Percentiles rank a stretch among this genome's conserved stretches.
Evolutionary conservation across 2,888 invertebrate species (phyloP).

Genomic region (Stegophylla sp.): DNA sequence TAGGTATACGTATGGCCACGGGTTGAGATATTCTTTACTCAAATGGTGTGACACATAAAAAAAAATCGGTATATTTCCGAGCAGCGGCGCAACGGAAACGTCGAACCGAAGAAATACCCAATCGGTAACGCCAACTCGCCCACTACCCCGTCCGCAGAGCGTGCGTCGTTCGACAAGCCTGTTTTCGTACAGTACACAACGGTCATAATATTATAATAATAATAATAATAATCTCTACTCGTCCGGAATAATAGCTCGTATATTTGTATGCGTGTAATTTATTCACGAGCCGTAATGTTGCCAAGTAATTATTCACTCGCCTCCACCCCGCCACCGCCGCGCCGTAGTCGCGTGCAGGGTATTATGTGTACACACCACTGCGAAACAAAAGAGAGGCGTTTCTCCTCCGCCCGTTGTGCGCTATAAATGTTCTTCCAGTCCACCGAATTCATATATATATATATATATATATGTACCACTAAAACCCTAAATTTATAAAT

Average conservation of each 20-base stretch:
- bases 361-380: not conserved
- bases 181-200: slow-evolving; percentile 2
- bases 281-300: slow-evolving; percentile 14
- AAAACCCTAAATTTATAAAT: slow-evolving; percentile 29
- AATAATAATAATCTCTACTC: slow-evolving; percentile 5
- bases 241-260: not conserved
- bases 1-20: too few species aligned
- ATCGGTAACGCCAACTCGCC: too few species aligned
- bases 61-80: too few species aligned
- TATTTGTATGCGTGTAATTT: not conserved
- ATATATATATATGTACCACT: not conserved
- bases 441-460: not conserved
- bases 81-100: too few species aligned
- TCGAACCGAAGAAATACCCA: too few species aligned
- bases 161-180: too few species aligned
- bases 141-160: too few species aligned
- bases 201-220: not conserved
- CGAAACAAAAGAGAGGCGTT: slow-evolving; percentile 45
- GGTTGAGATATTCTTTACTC: too few species aligned
- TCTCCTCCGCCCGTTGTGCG: not conserved
- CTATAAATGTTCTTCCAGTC: slow-evolving; percentile 29
- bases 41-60: too few species aligned
- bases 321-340: too few species aligned
- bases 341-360: not conserved
- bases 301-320: slow-evolving; percentile 40